These are phyloP conservation scores for Druceiella hillmani DNA, from an alignment of 2,888 invertebrate species.

Conservation along the genomic window DNA sequence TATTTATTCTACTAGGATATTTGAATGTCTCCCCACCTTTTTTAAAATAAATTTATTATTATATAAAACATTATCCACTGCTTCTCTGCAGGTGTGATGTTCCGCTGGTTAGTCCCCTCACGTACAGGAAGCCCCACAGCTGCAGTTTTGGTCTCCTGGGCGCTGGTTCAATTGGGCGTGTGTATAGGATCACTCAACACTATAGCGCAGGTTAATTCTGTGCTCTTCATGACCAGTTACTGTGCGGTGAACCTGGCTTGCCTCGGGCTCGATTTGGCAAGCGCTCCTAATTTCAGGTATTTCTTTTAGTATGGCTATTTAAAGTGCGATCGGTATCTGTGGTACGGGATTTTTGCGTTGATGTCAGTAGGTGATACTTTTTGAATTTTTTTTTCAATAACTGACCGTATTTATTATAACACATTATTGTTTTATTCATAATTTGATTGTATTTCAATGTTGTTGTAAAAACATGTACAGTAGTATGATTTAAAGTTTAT, in stretches of 20 bases:
- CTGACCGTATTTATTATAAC: no score
- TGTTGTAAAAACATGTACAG: no score
- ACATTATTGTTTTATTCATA: no score
- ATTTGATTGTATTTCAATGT: no score
- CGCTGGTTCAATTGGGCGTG: slow-evolving; percentile 83
- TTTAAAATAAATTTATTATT: background rate
- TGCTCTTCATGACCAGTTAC: slow-evolving; percentile 94
- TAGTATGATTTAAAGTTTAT: no score
- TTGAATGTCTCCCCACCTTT: background rate
- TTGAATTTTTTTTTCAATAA: no score
- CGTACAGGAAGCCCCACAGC: slow-evolving; percentile 39
- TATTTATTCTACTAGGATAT: no score
- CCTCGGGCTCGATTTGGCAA: slow-evolving; percentile 90
- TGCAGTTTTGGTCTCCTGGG: slow-evolving; percentile 56
- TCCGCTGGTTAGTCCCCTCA: slow-evolving; percentile 37
- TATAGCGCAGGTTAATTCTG: slow-evolving; percentile 91
- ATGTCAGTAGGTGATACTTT: no score
- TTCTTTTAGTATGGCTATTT: no score
- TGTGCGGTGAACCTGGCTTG: slow-evolving; percentile 95
- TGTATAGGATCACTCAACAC: slow-evolving; percentile 90
- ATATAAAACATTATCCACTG: background rate
- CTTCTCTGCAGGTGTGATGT: slow-evolving; percentile 33
- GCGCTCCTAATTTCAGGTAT: slow-evolving; percentile 95
- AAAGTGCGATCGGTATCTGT: no score
- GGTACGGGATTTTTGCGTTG: no score